Evolutionary conservation across 1,140 invertebrate genomes (phyloP), one percentile per base, ranked within the genome.

Genomic region (Acromyrmex heyeri): DNA sequence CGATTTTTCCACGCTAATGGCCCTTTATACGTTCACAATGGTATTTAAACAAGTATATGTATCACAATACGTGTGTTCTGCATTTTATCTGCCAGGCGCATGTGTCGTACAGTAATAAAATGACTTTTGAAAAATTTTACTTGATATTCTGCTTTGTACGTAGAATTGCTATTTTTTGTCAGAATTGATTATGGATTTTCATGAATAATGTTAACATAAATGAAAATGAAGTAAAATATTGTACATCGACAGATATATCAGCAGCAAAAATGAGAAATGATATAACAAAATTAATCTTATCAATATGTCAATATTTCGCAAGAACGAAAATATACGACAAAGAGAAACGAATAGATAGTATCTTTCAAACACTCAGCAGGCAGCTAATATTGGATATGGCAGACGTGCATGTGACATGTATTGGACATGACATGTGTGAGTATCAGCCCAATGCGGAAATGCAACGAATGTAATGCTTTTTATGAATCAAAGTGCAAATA

Each of bases 21-120:
- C 24, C 73, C n/a, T 82, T 82, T 73, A 83, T 83, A 70, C 69
- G 57, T 62, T 83, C 24, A 48, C 79, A 83, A 83, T 75, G 27
- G 1, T 50, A n/a, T 30, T 14, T 83, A 24, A 73, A 73, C 21
- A 72, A 59, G 24, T 44, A 61, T 82, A 24, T 69, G 27, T 73
- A 48, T 82, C 27, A 24, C 53, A 82, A 72, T 67, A 18, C 53
- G 24, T n/a, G 67, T 27, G 30, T 67, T 55, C 64, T 53, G 64
- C 65, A 70, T 81, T 81, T 81, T 70, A 59, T 14, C 50, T 57
- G 34, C 14, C 38, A 14, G 38, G 24, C 69, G 18, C 79, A 75
- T 8, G 44, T 48, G 53, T 82, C 55, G 67, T 44, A 3, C 10
- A 8, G 18, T 8, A 61, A 61, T 59, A 55, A 67, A 55, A 30